phyloP scores from a whole-genome alignment of 1,140 invertebrate species.

The Trichomalopsis sarcophagae region DNA sequence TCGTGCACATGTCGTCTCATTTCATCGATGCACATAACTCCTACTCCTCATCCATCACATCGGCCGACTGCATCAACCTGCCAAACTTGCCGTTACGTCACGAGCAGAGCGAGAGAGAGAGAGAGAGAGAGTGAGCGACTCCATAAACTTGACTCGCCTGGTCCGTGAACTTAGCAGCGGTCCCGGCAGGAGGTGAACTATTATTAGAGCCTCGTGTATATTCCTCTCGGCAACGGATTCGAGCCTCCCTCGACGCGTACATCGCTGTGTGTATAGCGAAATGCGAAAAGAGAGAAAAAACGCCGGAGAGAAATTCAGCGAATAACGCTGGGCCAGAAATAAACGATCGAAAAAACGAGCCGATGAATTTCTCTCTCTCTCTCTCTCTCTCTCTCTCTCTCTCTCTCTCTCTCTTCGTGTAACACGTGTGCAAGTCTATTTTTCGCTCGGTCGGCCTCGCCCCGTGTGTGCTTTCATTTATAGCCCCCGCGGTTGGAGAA shows the following conservation, averaged over 20 bases:
- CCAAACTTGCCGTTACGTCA: background rate
- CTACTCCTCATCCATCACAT: too few relatives aligned
- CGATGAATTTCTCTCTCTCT: slow-evolving; percentile 35
- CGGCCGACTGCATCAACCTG: background rate
- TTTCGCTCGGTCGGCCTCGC: background rate
- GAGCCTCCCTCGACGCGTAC: background rate
- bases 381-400: background rate
- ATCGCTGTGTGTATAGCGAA: background rate
- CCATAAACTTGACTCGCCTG: slow-evolving; percentile 36
- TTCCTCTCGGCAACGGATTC: background rate
- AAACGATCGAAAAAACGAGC: slow-evolving; percentile 50
- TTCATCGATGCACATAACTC: too few relatives aligned
- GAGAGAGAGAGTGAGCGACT: background rate
- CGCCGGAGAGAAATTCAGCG: background rate
- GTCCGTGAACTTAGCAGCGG: slow-evolving; percentile 51
- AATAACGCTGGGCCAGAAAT: background rate
- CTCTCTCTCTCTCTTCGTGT: background rate
- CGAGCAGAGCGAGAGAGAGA: too few relatives aligned
- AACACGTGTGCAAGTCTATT: background rate
- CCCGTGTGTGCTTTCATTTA: background rate
- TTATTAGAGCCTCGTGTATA: slow-evolving; percentile 32
- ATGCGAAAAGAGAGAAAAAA: background rate
- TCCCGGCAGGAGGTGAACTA: slow-evolving; percentile 55
- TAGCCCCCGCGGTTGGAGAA: background rate
- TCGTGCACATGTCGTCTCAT: background rate